Base-by-base conservation (phyloP, 2,888 invertebrate genomes). In the Pachycephus smyrnensis region DNA sequence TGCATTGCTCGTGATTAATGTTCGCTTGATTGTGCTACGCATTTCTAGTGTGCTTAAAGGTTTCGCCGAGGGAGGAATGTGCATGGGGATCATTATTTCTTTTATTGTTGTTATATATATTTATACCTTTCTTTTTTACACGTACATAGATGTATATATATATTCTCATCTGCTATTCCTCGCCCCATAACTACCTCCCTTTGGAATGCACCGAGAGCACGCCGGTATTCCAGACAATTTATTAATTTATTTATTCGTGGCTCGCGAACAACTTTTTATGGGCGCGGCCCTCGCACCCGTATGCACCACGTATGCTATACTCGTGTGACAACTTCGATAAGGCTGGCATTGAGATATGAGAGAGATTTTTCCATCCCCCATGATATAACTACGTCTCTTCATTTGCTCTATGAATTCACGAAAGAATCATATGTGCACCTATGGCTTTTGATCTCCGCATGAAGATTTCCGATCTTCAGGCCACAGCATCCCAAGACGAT, bases 371-470 rank as follows among this genome's bases (percentile, higher is more conserved):
- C 55, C 23, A 9, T 9, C 55, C 40, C 9, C 15, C 37, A 55
- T 55, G 55, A 55, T 55, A 55, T 23, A 55, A 23, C 23, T 9
- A 23, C 23, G 23, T 55, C 55, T 55, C 55, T 55, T 55, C 23
- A 55, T 55, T 55, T 55, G 55, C 55, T 55, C 55, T 55, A 15
- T 55, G 9, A 6, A 55, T 55, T 55, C 55, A 55, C 55, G 55
- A 55, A 55, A 55, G 55, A 2, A 23, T 55, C 55, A 55, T 55
- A 55, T 9, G 23, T 55, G 55, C 55, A 55, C 55, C 55, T 55
- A 23, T 55, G 55, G 86, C 89, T 87, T n/a, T n/a, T 88, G 87
- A 87, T 87, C 88, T 80, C 84, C 82, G 83, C 84, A 78, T 84
- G 23, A 86, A 87, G 88, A 86, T 87, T 88, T 85, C 86, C 85